Evolutionary conservation across 2,888 invertebrate genomes (phyloP), one percentile per base, ranked within the genome.

Genomic region (Papilio elwesi): DNA sequence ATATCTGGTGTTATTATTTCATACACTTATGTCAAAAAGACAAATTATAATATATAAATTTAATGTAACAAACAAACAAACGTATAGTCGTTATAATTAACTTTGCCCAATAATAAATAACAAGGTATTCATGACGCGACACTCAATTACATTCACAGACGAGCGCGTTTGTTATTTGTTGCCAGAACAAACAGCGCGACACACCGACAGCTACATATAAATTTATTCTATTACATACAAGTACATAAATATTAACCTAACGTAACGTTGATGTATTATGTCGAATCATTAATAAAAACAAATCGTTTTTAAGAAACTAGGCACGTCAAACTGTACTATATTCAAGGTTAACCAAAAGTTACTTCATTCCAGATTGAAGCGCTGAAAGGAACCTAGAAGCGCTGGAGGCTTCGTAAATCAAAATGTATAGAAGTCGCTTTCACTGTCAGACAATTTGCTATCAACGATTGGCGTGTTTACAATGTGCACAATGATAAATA

Each of bases 101-200:
- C 43, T n/a, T 62, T 36, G 59, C 10, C 15, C 1, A 62, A 62
- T 59, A 59, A 59, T 59, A 59, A 38, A 59, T 59, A 59, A 59
- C 36, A 1, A 13, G 0, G 36, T 57, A 10, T 57, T 38, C 26
- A 10, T n/a, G n/a, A 15, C 43, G 43, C 43, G 43, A 62, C 9
- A 6, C 43, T 43, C 43, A 43, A 43, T 43, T 43, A 43, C 9
- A 43, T 9, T 43, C 59, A 12, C 15, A 43, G 43, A 5, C 59
- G 59, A 62, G 59, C 43, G 10, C 43, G 10, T 26, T 26, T 26
- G 26, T n/a, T 59, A 43, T 62, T 62, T 62, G 43, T 62, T n/a
- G 36, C 38, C 43, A n/a, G 43, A 62, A 43, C 43, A 43, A 62
- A 62, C n/a, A 59, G 9, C 12, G 43, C 15, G 11, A 43, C 59